A percentile compares a stretch with the other conserved stretches of the same genome.
phyloP scores from a whole-genome alignment of 2,113 vertebrate species.

The Charadrius vociferus region DNA sequence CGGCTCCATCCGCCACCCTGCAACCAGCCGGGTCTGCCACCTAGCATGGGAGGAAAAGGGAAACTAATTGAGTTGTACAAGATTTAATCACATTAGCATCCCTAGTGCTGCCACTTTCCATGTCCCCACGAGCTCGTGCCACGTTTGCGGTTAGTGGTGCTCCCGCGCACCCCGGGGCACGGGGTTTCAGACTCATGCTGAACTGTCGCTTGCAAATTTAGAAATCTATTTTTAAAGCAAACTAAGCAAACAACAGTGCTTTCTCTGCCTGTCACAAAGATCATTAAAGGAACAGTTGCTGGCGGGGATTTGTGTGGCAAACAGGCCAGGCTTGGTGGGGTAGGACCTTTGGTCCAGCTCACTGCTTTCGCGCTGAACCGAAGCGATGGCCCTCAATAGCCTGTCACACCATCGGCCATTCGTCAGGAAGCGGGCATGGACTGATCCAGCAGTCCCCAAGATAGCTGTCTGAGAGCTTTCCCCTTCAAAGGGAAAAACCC shows the following conservation, averaged over 20 bases:
- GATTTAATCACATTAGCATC: neutral
- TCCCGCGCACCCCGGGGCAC: neutral
- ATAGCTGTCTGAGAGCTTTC: neutral
- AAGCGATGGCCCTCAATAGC: neutral
- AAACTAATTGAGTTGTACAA: constrained; percentile 42
- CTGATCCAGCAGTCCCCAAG: neutral
- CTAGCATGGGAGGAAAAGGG: neutral
- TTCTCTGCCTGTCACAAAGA: constrained; percentile 19
- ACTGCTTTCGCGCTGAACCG: neutral
- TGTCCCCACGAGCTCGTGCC: neutral
- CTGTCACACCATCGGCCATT: accelerated
- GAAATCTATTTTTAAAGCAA: constrained; percentile 58
- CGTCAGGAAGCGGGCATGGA: neutral
- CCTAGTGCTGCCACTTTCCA: neutral
- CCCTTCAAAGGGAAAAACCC: neutral
- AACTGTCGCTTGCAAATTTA: constrained; percentile 40
- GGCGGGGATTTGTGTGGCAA: neutral
- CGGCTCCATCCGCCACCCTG: neutral
- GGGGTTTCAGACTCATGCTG: neutral
- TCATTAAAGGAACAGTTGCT: constrained; percentile 22
- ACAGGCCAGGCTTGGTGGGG: neutral
- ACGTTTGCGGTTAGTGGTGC: neutral
- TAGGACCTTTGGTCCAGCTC: constrained; percentile 29
- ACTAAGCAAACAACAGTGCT: constrained; percentile 22
- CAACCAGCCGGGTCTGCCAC: neutral